Conservation (phyloP, 2,888 invertebrate species). For the Koerneria pararmatus region DNA sequence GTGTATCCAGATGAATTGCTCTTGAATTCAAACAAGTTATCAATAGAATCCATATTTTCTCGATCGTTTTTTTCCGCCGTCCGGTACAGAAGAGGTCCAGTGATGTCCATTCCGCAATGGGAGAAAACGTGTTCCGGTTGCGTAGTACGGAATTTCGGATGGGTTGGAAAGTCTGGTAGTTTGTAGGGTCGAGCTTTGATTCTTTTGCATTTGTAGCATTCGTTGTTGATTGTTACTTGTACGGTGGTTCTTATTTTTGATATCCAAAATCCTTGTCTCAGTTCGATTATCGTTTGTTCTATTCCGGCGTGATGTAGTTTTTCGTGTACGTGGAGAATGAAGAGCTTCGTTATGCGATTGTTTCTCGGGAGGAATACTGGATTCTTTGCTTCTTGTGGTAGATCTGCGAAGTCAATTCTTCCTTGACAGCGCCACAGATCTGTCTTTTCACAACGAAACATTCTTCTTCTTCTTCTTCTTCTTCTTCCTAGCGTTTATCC, state of each 20-base stretch:
- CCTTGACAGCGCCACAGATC: constrained; percentile 17
- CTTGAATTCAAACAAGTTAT: constrained; percentile 26
- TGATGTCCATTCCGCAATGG: constrained; percentile 15
- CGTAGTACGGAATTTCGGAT: neutral
- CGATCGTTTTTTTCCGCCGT: neutral
- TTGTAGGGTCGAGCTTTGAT: neutral
- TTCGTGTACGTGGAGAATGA: neutral
- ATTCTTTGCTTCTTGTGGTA: neutral
- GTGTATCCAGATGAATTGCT: constrained; percentile 27
- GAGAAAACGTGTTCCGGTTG: neutral
- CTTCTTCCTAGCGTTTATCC: too few species aligned
- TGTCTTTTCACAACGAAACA: neutral
- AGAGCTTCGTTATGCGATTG: constrained; percentile 6
- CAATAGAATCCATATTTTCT: constrained; percentile 23
- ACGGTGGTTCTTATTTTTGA: neutral
- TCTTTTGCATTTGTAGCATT: neutral
- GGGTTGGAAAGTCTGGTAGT: constrained; percentile 4
- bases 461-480: constrained; percentile 3
- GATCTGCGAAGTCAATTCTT: neutral
- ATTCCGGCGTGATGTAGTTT: constrained; percentile 2
- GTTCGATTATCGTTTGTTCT: neutral
- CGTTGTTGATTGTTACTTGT: neutral
- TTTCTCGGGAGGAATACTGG: constrained; percentile 14
- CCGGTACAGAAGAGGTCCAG: constrained; percentile 3
- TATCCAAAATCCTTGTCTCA: constrained; percentile 14